These are phyloP conservation scores for Odocoileus virginianus DNA, from an alignment of 2,113 vertebrate genomes.

Conservation along the genomic window DNA sequence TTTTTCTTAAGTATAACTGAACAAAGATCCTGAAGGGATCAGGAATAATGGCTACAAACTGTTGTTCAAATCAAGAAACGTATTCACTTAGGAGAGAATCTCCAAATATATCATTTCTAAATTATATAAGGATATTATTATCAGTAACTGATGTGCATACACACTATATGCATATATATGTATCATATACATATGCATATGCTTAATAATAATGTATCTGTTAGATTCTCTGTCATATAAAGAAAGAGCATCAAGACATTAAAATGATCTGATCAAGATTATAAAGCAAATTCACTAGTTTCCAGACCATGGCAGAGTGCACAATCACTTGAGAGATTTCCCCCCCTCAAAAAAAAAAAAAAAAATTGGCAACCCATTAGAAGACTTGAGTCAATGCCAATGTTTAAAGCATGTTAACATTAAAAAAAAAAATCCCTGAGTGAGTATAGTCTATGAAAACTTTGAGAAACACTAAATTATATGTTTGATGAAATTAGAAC, in stretches of 20 bases:
- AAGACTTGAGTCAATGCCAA: not conserved
- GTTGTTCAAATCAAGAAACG: not conserved
- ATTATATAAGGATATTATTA: not conserved
- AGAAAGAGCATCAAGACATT: not conserved
- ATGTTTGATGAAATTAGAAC: not conserved
- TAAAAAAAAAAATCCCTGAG: not conserved
- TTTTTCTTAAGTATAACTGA: too few species aligned
- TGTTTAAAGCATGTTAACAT: not conserved
- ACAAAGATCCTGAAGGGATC: too few species aligned
- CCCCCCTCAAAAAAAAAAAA: not conserved
- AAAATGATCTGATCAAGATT: not conserved
- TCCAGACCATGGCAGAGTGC: not conserved
- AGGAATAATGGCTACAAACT: too few species aligned
- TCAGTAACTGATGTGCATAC: not conserved
- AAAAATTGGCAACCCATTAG: too few species aligned
- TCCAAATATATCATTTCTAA: not conserved
- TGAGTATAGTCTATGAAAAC: not conserved
- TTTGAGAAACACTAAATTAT: not conserved
- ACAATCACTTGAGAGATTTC: too few species aligned
- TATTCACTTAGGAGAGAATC: not conserved
- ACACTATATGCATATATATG: not conserved
- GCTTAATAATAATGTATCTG: not conserved
- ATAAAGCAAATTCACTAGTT: not conserved
- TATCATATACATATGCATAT: not conserved
- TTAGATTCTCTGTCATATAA: not conserved